These are phyloP conservation scores for Apomyelois bistriatella DNA, from an alignment of 2,888 invertebrate genomes.

Conservation along the genomic window DNA sequence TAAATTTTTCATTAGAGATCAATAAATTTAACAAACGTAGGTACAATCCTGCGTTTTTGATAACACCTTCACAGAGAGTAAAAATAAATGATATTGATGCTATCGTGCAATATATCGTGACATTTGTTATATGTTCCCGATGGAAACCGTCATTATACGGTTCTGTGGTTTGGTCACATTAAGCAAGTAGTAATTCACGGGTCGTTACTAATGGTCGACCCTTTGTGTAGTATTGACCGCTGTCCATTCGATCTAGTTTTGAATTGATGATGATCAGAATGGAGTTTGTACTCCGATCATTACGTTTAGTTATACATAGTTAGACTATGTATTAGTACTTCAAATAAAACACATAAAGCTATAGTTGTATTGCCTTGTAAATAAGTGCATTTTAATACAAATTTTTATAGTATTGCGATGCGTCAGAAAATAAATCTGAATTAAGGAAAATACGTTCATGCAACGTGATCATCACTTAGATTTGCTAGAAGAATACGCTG, in stretches of 20 bases:
- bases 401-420: no score
- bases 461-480: no score
- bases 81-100: neutral
- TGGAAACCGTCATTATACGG: conserved; percentile 1
- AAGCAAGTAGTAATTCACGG: neutral
- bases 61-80: conserved; percentile 7
- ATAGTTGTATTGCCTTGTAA: no score
- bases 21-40: neutral
- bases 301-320: no score
- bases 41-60: conserved; percentile 5
- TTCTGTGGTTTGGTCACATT: neutral
- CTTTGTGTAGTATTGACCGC: neutral
- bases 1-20: no score
- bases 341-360: no score
- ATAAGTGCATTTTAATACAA: no score
- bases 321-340: no score
- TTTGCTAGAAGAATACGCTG: no score
- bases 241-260: conserved; percentile 1
- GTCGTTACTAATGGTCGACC: neutral
- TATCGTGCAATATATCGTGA: neutral
- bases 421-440: no score
- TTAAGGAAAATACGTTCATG: no score
- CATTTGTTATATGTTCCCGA: conserved; percentile 4
- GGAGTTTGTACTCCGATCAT: neutral
- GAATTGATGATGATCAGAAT: conserved; percentile 5